Evolutionary conservation across 2,113 vertebrate genomes (phyloP).

Genomic region (Myanophis thanlyinensis): DNA sequence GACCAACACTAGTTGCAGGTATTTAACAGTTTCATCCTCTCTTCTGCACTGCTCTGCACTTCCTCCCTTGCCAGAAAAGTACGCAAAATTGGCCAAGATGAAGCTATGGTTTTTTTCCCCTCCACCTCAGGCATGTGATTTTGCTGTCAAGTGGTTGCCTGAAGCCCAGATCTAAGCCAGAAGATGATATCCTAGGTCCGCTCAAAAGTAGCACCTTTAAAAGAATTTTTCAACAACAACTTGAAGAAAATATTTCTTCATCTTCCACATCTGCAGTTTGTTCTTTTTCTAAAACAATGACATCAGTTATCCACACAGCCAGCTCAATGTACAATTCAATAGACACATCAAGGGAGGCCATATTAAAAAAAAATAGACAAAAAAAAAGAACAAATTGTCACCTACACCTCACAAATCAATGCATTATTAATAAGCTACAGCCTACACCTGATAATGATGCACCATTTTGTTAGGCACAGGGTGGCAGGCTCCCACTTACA

Average conservation of each 20-base stretch:
- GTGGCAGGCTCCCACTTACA: neutral
- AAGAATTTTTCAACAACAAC: neutral
- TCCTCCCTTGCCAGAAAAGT: neutral
- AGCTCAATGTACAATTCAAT: neutral
- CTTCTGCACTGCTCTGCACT: neutral
- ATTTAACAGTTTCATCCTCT: neutral
- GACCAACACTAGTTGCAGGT: neutral
- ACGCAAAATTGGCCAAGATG: neutral
- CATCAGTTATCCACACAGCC: neutral
- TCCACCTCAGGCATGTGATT: neutral
- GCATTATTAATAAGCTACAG: neutral
- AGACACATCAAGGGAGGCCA: neutral
- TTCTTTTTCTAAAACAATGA: neutral
- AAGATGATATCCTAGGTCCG: neutral
- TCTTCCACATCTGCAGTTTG: neutral
- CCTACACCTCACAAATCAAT: neutral
- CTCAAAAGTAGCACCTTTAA: neutral
- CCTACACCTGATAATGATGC: neutral
- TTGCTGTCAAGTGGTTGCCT: neutral
- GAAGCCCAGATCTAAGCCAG: neutral
- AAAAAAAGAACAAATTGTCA: neutral
- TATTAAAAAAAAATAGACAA: neutral
- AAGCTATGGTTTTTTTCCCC: neutral
- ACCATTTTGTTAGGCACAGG: neutral
- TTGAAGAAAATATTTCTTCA: neutral